Percentiles rank a stretch among this genome's conserved stretches.
Conservation (phyloP, 2,797 vertebrate genomes). For the Sphenopsis melanotis region DNA sequence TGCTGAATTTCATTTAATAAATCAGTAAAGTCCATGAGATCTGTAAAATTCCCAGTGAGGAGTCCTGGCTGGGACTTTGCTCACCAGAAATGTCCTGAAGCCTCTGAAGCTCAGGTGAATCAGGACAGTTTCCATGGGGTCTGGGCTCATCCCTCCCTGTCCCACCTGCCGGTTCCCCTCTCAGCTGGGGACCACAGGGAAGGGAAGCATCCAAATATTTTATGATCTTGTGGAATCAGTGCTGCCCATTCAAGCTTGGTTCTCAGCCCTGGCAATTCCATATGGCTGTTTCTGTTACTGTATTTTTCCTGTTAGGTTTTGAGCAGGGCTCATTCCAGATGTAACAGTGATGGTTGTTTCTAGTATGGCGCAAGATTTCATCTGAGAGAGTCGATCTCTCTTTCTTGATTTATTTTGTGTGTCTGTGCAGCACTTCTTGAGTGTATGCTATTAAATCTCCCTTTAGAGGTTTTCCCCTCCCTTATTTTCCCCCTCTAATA, state of each 20-base stretch:
- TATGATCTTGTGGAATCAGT: neutral
- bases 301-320: neutral
- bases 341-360: neutral
- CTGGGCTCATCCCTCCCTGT: neutral
- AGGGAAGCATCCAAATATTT: neutral
- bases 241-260: neutral
- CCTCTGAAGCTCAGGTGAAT: neutral
- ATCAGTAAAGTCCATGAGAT: neutral
- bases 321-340: neutral
- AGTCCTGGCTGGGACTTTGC: neutral
- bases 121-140: neutral
- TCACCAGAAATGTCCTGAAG: neutral
- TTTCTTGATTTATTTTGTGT: neutral
- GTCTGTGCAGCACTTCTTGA: neutral
- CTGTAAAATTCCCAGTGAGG: neutral
- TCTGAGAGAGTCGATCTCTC: neutral
- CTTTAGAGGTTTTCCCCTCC: neutral
- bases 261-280: neutral
- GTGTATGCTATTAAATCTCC: neutral
- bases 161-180: neutral
- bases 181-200: accelerated
- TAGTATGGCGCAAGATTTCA: neutral
- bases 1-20: neutral
- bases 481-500: conserved; percentile 12
- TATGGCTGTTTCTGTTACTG: neutral